phyloP scores from a whole-genome alignment of 1,140 invertebrate genomes.

The Meloidogyne hapla region DNA sequence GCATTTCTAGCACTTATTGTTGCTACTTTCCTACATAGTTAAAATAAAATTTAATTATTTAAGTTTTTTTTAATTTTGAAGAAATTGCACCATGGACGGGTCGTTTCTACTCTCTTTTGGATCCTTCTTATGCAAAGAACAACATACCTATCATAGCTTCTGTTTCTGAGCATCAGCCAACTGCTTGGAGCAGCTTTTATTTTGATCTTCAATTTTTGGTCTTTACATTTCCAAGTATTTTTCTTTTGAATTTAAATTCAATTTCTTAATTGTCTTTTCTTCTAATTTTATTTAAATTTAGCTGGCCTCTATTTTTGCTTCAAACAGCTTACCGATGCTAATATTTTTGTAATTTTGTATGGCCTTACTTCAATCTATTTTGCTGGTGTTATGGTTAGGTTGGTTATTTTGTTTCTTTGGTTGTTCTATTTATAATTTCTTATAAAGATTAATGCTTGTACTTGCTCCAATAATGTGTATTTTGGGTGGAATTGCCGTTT shows the following conservation, averaged over 20 bases:
- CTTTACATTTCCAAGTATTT: slow-evolving; percentile 80
- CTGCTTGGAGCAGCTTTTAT: slow-evolving; percentile 85
- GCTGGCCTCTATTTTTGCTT: slow-evolving; percentile 98
- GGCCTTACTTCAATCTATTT: slow-evolving; percentile 97
- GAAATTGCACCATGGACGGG: slow-evolving; percentile 98
- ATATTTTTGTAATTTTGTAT: slow-evolving; percentile 94
- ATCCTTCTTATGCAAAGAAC: slow-evolving; percentile 98
- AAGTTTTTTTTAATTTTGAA: slow-evolving; percentile 14
- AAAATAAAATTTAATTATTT: slow-evolving; percentile 21
- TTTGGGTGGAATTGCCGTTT: slow-evolving; percentile 88
- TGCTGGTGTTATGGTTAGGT: slow-evolving; percentile 93
- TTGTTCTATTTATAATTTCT: slow-evolving; percentile 70
- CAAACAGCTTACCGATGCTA: slow-evolving; percentile 91
- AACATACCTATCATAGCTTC: slow-evolving; percentile 98
- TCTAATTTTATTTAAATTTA: slow-evolving; percentile 28
- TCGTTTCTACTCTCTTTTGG: slow-evolving; percentile 97
- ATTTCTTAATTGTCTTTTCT: slow-evolving; percentile 45
- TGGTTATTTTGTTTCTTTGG: slow-evolving; percentile 93
- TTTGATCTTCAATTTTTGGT: slow-evolving; percentile 96
- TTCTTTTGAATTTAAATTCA: neutral
- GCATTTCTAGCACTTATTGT: slow-evolving; percentile 29
- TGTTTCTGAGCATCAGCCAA: slow-evolving; percentile 98
- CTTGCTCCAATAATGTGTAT: slow-evolving; percentile 95
- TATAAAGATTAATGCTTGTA: slow-evolving; percentile 73
- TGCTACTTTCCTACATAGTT: slow-evolving; percentile 43